Evolutionary conservation across 2,888 invertebrate species (phyloP), one percentile per base, ranked within the genome.

Genomic region (Trichogramma evanescens): DNA sequence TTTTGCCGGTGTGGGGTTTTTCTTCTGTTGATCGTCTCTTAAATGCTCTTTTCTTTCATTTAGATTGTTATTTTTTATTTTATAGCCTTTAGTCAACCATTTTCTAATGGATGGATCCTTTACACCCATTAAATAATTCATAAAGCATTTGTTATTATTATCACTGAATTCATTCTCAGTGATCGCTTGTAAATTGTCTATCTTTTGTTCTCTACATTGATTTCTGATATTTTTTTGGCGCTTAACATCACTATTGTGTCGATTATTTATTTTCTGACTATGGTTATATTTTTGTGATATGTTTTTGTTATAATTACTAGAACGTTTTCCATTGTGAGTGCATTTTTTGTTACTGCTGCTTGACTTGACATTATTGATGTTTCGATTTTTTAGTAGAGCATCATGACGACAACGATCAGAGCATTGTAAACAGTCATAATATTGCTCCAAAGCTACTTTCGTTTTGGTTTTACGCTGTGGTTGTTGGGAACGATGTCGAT

Each of bases 341-440:
- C 54, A 60, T 61, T 58, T 65, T 54, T 54, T 58, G 42, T 62
- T 61, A 59, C 46, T 63, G 48, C 52, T 61, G 51, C 56, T 64
- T 7, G 56, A 56, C 6, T 56, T 63, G 9, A 49, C 53, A 54
- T 56, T 51, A 46, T 45, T 50, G 43, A 65, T 65, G 45, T 52
- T 66, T 45, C 54, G 66, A 26, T 66, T 61, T 53, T 63, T 68
- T 43, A 58, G 61, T 6, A 64, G 63, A 44, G 70, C 67, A 10
- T 67, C 68, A 66, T 77, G 77, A n/a, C 72, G 73, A 59, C 77
- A 77, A 51, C 74, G 72, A 49, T 77, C 77, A 53, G 74, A 68
- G 65, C 77, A 77, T 48, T 77, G 76, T 49, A 77, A 64, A 58
- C 77, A 77, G 59, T 77, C 77, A 70, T 77, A 77, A 45, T 76